Evolutionary conservation across 2,113 vertebrate species (phyloP).

Genomic region (Willisornis vidua): DNA sequence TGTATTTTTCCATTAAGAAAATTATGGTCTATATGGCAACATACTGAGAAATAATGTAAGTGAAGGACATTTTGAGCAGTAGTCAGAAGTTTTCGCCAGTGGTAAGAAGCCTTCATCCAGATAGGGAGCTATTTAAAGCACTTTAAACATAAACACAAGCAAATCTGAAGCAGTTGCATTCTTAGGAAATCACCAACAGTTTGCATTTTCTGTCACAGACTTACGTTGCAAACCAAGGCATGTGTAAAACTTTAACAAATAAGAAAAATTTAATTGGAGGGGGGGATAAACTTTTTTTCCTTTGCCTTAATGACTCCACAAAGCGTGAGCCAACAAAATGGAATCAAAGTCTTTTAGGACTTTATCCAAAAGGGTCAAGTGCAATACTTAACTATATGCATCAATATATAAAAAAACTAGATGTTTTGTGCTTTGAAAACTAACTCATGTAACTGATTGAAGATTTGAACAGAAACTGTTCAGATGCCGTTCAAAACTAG

Average conservation of each 20-base stretch:
- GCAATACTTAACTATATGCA: background rate
- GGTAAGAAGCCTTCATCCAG: background rate
- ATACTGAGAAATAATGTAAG: background rate
- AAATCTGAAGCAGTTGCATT: background rate
- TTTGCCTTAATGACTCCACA: background rate
- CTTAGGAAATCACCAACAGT: background rate
- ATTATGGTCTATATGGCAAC: background rate
- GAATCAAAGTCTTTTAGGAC: background rate
- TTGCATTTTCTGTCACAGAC: fast-evolving
- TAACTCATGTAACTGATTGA: background rate
- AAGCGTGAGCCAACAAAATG: background rate
- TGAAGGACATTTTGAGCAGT: background rate
- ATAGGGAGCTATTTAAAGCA: background rate
- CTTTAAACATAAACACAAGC: background rate
- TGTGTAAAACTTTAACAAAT: background rate
- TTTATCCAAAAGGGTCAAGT: background rate
- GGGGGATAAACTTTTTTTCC: background rate
- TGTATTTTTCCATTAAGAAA: background rate
- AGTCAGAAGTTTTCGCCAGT: background rate
- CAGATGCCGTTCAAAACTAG: background rate
- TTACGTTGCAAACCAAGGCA: background rate
- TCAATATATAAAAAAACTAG: background rate
- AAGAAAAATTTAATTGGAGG: background rate
- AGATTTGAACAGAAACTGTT: background rate
- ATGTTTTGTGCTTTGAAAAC: background rate